phyloP scores from a whole-genome alignment of 1,140 invertebrate genomes.

The Nilaparvata lugens region DNA sequence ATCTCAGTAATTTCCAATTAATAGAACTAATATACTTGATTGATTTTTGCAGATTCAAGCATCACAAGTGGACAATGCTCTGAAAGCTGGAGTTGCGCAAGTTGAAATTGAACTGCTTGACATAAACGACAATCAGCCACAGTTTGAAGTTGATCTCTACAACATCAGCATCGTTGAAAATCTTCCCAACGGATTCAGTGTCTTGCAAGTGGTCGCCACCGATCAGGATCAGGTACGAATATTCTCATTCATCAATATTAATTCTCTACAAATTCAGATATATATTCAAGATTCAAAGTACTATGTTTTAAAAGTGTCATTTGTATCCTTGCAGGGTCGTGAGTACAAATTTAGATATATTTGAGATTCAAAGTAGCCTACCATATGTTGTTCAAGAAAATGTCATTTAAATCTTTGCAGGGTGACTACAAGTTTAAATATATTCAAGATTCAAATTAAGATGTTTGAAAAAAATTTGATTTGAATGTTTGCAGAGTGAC shows the following conservation, averaged over 20 bases:
- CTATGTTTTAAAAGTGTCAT: too few relatives aligned
- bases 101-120: constrained; percentile 71
- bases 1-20: too few relatives aligned
- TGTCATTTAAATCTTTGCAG: too few relatives aligned
- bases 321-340: too few relatives aligned
- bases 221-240: constrained; percentile 56
- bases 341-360: too few relatives aligned
- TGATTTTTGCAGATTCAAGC: constrained; percentile 48
- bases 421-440: too few relatives aligned
- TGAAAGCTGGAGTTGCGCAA: constrained; percentile 59
- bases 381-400: too few relatives aligned
- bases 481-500: too few relatives aligned
- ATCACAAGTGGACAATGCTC: constrained; percentile 61
- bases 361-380: too few relatives aligned
- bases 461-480: too few relatives aligned
- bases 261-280: background rate
- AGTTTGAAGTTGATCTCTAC: constrained; percentile 80
- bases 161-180: constrained; percentile 89
- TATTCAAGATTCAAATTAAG: too few relatives aligned
- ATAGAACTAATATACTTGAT: too few relatives aligned
- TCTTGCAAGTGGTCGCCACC: constrained; percentile 66
- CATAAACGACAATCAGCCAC: constrained; percentile 72
- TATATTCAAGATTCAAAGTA: background rate
- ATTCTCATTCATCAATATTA: background rate
- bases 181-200: constrained; percentile 73